Evolutionary conservation across 2,888 invertebrate species (phyloP), one percentile per base, ranked within the genome.

Genomic region (Scelioninae gen. 2): DNA sequence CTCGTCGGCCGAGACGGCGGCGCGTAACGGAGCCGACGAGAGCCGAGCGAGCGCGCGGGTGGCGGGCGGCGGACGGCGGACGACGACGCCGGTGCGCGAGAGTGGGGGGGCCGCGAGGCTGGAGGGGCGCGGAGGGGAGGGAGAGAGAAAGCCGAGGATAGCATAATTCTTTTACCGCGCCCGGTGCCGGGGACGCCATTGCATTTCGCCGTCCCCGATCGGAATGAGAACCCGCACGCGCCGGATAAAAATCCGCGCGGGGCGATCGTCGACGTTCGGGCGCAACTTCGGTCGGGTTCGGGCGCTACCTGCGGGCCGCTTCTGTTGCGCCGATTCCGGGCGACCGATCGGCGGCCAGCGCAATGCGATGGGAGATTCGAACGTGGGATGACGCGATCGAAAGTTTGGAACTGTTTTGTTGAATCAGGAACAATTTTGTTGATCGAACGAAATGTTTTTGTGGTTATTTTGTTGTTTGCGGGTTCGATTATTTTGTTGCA

Each of bases 111-210:
- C 11, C 22, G 22, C 22, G 22, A 22, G 11, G 31, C 11, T 25
- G 41, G 53, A 28, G 60, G 64, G 73, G 16, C n/a, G 7, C 11
- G 35, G 11, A 19, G 16, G 39, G 25, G 9, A 57, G 18, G 9
- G 74, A 73, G 43, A 52, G 72, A 58, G 67, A 67, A 67, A 67
- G 67, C 58, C 58, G 58, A 67, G 33, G 50, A 58, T 35, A 55
- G 72, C 57, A 69, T 74, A 58, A 72, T 71, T 58, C 67, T 58
- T 6, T 4, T 33, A 50, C 15, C 57, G 65, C 65, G 57, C 57
- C 57, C 48, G 65, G 41, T 55, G 16, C 55, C 48, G 55, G 39
- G 45, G 57, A 52, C 60, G 67, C 48, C 60, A 52, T 61, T 67
- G 60, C 61, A 52, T 68, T 68, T 60, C 43, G 65, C 39, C 33